Base-by-base conservation (phyloP, 2,113 vertebrate species). In the Eulemur macaco region DNA sequence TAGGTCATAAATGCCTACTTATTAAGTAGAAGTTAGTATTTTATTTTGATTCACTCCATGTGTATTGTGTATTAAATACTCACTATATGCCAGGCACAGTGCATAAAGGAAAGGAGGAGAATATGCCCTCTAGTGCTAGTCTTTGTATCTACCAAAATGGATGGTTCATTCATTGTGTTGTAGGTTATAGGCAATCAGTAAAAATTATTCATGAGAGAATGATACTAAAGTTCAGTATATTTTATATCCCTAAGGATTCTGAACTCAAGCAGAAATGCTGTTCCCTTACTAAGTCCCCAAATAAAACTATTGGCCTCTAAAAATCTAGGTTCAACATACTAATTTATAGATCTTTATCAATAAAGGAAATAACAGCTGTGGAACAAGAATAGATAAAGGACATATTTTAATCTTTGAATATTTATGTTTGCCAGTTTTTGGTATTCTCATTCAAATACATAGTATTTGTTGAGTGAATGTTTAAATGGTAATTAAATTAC, bases 1-100 rank as follows among this genome's bases (percentile, higher is more conserved):
- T 78, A 73, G 37, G 17, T 93, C 69, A 42, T 84, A 86, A 86
- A 66, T 45, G 18, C 64, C 37, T 73, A 27, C 18, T 60, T 3
- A 60, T 94, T 94, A 91, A 81, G 47, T 27, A 91, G 58, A 81
- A 74, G 20, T 58, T 94, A 69, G n/a, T 83, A 50, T 86, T 96
- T 81, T 50, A 45, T 85, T 86, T 86, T 84, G 29, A 83, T 74
- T 86, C 21, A 74, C 45, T 91, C 31, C 63, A 54, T n/a, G 1
- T 92, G 13, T 85, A 58, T 83, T 87, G 60, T 17, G 21, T 39
- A 56, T 56, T 56, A 56, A 56, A 56, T 56, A 60, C 29, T 78
- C 73, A 13, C 68, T 81, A 1, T 56, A 39, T 90, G 29, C 29
- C 73, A 82, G n/a, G 8, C 18, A 73, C 31, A 68, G 10, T 85